phyloP scores from a whole-genome alignment of 2,797 vertebrate species.

The Karalla daura region DNA sequence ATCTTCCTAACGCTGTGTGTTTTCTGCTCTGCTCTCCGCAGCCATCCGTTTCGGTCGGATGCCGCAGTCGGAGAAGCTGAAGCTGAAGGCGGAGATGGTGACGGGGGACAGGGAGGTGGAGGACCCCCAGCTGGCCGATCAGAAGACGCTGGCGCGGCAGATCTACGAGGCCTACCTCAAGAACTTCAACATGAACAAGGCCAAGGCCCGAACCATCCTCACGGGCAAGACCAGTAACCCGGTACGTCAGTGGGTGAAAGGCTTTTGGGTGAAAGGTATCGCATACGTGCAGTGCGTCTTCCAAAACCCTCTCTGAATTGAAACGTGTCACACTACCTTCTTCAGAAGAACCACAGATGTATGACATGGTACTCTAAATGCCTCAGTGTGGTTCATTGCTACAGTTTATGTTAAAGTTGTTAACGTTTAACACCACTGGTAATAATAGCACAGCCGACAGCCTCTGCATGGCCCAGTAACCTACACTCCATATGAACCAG shows the following conservation, averaged over 20 bases:
- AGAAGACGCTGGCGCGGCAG: slow-evolving; percentile 93
- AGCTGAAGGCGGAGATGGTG: slow-evolving; percentile 95
- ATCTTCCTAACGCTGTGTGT: slow-evolving; percentile 30
- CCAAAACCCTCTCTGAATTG: too few species aligned
- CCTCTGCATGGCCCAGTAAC: too few species aligned
- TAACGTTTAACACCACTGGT: too few species aligned
- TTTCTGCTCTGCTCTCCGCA: slow-evolving; percentile 66
- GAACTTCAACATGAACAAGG: slow-evolving; percentile 99
- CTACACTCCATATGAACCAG: too few species aligned
- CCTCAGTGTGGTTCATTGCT: too few species aligned
- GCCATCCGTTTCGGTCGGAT: slow-evolving; percentile 98
- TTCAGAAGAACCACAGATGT: too few species aligned
- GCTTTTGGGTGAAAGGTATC: slow-evolving; percentile 54
- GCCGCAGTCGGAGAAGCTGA: slow-evolving; percentile 97
- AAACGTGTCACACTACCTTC: too few species aligned
- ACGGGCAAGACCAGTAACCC: slow-evolving; percentile 94
- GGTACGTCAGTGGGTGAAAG: slow-evolving; percentile 83
- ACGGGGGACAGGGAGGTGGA: slow-evolving; percentile 88
- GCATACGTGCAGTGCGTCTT: too few species aligned
- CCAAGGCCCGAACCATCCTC: slow-evolving; percentile 94
- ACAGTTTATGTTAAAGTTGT: too few species aligned
- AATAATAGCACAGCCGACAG: too few species aligned
- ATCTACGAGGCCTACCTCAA: slow-evolving; percentile 97
- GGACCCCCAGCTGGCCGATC: slow-evolving; percentile 89
- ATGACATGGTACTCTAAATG: too few species aligned